Percentiles rank a stretch among this genome's conserved stretches.
phyloP scores from a whole-genome alignment of 1,140 invertebrate species.

The Harpegnathos saltator region DNA sequence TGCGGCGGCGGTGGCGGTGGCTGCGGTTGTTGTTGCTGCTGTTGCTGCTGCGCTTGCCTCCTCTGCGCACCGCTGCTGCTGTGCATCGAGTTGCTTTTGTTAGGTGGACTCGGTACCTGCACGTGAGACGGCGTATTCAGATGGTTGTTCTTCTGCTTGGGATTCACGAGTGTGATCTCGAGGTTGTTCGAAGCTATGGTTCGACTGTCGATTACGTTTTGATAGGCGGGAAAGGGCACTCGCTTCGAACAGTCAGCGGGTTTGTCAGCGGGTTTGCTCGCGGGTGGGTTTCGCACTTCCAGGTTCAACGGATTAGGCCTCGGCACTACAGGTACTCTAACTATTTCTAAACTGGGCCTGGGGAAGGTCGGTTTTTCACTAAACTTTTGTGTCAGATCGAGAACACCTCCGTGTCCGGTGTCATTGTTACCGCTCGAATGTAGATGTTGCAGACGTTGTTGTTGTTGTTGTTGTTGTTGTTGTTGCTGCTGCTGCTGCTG shows the following conservation, averaged over 20 bases:
- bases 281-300: slow-evolving; percentile 74
- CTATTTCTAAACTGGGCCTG: slow-evolving; percentile 84
- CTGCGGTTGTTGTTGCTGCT: slow-evolving; percentile 15
- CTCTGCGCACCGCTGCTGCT: slow-evolving; percentile 54
- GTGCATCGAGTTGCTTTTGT: slow-evolving; percentile 65
- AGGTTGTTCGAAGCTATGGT: slow-evolving; percentile 84
- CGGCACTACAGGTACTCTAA: slow-evolving; percentile 83
- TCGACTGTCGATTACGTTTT: slow-evolving; percentile 81
- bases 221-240: slow-evolving; percentile 68
- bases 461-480: no score
- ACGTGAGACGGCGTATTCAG: slow-evolving; percentile 55
- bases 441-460: slow-evolving; percentile 22
- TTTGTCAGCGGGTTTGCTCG: slow-evolving; percentile 55
- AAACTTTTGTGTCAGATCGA: slow-evolving; percentile 81
- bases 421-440: slow-evolving; percentile 56
- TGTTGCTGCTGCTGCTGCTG: slow-evolving; percentile 46
- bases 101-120: slow-evolving; percentile 75
- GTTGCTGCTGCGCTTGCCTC: slow-evolving; percentile 57
- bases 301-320: slow-evolving; percentile 81
- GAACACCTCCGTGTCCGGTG: slow-evolving; percentile 67
- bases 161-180: slow-evolving; percentile 84
- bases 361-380: slow-evolving; percentile 71
- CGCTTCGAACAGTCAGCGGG: slow-evolving; percentile 53
- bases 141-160: slow-evolving; percentile 73
- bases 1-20: slow-evolving; percentile 32